phyloP scores from a whole-genome alignment of 2,113 vertebrate species.

The Garra rufa region DNA sequence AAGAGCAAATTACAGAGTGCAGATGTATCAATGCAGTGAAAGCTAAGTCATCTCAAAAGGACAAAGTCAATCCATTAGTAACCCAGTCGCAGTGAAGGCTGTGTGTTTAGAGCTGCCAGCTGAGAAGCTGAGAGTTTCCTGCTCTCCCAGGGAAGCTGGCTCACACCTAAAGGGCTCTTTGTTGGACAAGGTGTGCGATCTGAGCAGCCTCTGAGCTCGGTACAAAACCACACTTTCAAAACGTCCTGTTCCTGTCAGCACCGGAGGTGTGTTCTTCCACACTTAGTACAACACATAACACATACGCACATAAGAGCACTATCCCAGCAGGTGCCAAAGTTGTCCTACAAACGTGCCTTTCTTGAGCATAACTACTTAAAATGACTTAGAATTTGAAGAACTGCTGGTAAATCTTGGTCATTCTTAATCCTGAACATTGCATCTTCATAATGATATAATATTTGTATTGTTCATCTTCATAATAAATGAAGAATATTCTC shows the following conservation, averaged over 20 bases:
- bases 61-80: constrained; percentile 66
- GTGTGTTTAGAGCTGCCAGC: constrained; percentile 68
- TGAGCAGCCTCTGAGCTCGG: constrained; percentile 11
- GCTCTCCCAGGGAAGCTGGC: constrained; percentile 68
- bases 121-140: constrained; percentile 66
- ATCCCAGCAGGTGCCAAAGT: not conserved
- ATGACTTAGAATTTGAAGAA: not conserved
- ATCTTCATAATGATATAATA: no score
- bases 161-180: constrained; percentile 71
- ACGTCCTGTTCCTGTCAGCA: constrained; percentile 39
- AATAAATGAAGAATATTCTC: not conserved
- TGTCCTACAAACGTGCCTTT: not conserved
- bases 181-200: constrained; percentile 45
- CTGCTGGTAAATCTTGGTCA: not conserved
- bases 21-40: constrained; percentile 55
- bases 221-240: constrained; percentile 53
- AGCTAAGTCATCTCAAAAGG: constrained; percentile 59
- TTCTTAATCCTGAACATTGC: not conserved
- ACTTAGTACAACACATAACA: not conserved
- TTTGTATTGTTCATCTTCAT: not conserved
- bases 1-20: constrained; percentile 3
- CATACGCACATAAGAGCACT: not conserved
- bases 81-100: constrained; percentile 62
- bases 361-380: not conserved
- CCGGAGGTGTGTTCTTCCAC: constrained; percentile 19